A percentile compares a stretch with the other conserved stretches of the same genome.
These are phyloP conservation scores for Pelusios castaneus DNA, from an alignment of 2,113 vertebrate genomes.

Conservation along the genomic window DNA sequence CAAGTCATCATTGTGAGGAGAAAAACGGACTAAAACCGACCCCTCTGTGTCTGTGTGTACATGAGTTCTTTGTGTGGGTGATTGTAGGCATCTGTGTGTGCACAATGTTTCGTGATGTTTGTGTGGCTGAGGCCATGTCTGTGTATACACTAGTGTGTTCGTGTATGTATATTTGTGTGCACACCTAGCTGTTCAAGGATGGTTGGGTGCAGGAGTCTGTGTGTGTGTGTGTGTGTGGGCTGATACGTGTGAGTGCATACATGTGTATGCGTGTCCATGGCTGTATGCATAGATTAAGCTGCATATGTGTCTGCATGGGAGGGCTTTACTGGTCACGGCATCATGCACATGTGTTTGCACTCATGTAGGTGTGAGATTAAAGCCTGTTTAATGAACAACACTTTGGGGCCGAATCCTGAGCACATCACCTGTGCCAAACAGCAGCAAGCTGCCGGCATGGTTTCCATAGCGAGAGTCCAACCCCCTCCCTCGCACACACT, in stretches of 20 bases:
- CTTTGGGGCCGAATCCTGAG: conserved; percentile 27
- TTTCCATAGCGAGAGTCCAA: neutral
- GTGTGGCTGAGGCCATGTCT: neutral
- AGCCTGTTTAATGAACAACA: conserved; percentile 42
- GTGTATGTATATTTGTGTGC: too few species aligned
- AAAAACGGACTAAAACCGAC: neutral
- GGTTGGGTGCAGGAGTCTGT: neutral
- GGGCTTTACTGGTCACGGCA: rapidly evolving
- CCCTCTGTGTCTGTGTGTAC: neutral
- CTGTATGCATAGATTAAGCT: neutral
- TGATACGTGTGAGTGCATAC: neutral
- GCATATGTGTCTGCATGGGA: neutral
- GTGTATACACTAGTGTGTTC: neutral
- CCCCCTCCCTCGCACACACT: neutral
- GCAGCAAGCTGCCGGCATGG: neutral
- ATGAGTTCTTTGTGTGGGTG: neutral
- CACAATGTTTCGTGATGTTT: neutral
- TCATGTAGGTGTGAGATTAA: neutral
- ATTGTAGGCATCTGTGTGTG: neutral
- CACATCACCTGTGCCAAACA: neutral
- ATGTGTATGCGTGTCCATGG: too few species aligned
- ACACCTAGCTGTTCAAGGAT: neutral
- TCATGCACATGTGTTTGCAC: neutral
- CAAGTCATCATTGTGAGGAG: neutral
- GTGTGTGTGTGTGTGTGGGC: neutral